Evolutionary conservation across 1,140 invertebrate genomes (phyloP), one percentile per base, ranked within the genome.

Genomic region (Stenopsyche tienmushanensis): DNA sequence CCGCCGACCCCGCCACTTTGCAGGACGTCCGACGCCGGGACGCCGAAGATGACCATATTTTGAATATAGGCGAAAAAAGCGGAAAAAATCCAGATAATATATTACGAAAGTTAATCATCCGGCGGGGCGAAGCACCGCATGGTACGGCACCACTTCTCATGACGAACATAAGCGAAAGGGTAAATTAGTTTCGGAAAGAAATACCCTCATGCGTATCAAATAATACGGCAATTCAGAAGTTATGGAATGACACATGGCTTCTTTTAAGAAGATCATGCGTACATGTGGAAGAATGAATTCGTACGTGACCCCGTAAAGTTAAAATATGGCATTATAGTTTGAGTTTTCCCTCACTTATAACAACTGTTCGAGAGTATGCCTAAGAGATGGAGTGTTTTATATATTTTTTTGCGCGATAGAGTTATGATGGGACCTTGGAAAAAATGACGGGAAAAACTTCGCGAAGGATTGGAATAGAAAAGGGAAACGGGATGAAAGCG

Each of bases 121-220:
- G n/a, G n/a, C n/a, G n/a, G n/a, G 29, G 29, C 29, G 29, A 17
- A 8, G 15, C 9, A 17, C 8, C 5, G 44, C 17, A 50, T 57
- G 54, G 54, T 21, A 57, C 54, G 54, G 54, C 21, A 29, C 39
- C 54, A 42, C 54, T 57, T 42, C 8, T 53, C 2, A n/a, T n/a
- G n/a, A n/a, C n/a, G n/a, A n/a, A n/a, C n/a, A n/a, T n/a, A n/a
- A n/a, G 21, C 15, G 25, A 55, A 55, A 55, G 34, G 10, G 34
- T 42, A 29, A 57, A 57, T 57, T 57, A 57, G 34, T 57, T 42
- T 3, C 13, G 3, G 15, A 53, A 53, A 53, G 50, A 24, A 53
- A 53, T 24, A 53, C 26, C 26, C 15, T 53, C 50, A 57, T 42
- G 21, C 42, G 9, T 23, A 3, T 13, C 34, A 18, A 41, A 42